Percentiles rank a stretch among this genome's conserved stretches.
Evolutionary conservation across 2,113 vertebrate species (phyloP).

Genomic region (Mustela nigripes): DNA sequence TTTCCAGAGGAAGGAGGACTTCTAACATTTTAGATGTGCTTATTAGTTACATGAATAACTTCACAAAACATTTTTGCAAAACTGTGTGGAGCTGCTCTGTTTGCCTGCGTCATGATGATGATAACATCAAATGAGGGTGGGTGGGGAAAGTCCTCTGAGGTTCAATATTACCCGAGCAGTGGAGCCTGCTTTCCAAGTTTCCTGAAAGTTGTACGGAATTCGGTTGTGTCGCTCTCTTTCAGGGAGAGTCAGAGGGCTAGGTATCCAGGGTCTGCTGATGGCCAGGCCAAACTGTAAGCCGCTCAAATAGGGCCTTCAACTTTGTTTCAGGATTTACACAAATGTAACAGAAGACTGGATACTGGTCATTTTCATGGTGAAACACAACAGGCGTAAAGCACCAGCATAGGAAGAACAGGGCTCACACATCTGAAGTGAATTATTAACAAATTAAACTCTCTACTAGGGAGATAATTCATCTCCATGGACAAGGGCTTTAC

Average conservation of each 20-base stretch:
- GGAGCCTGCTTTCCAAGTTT: neutral
- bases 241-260: neutral
- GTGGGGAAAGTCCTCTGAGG: neutral
- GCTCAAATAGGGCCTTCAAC: neutral
- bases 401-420: neutral
- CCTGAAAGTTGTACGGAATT: neutral
- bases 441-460: constrained; percentile 54
- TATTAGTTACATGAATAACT: neutral
- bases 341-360: neutral
- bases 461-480: neutral
- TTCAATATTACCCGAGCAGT: neutral
- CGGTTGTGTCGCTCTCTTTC: neutral
- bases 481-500: constrained; percentile 61
- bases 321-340: constrained; percentile 17
- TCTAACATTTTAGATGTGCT: constrained; percentile 35
- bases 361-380: neutral
- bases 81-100: neutral
- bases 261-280: neutral
- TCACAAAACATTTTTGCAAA: neutral
- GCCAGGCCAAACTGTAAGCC: neutral
- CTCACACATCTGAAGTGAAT: constrained; percentile 56
- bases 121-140: neutral
- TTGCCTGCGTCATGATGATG: neutral
- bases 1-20: neutral
- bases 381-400: neutral